Evolutionary conservation across 2,797 vertebrate species (phyloP).

Genomic region (Squalus acanthias): DNA sequence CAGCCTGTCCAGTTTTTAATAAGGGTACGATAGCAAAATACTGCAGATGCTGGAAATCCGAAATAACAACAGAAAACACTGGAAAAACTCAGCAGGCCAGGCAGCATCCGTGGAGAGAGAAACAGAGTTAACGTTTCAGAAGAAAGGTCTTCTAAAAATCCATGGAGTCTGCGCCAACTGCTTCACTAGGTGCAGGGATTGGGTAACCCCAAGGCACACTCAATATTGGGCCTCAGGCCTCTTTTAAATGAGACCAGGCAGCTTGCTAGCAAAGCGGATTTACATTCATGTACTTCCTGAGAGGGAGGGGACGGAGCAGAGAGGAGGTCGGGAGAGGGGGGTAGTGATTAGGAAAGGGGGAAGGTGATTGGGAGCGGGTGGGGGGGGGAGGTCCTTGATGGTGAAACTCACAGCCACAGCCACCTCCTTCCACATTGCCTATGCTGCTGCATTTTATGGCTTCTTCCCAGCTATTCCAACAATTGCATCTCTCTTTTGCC

Average conservation of each 20-base stretch:
- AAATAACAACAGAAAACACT: too few species aligned
- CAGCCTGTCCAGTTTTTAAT: too few species aligned
- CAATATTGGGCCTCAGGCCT: background rate
- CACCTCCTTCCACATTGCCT: background rate
- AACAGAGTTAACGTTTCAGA: too few species aligned
- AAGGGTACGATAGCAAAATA: too few species aligned
- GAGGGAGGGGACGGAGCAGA: background rate
- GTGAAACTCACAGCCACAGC: background rate
- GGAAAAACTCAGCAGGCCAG: too few species aligned
- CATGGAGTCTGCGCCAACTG: too few species aligned
- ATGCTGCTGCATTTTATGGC: background rate
- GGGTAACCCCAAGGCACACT: background rate
- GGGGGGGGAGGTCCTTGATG: background rate
- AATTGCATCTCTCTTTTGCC: background rate
- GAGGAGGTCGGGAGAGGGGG: background rate
- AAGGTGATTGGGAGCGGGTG: background rate
- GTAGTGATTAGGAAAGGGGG: background rate
- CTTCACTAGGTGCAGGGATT: background rate
- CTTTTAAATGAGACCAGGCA: background rate
- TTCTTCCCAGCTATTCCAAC: background rate
- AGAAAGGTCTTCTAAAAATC: too few species aligned
- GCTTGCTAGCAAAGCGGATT: background rate
- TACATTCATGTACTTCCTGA: background rate
- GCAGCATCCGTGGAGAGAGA: too few species aligned
- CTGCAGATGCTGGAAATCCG: too few species aligned